Base-by-base conservation (phyloP, 2,797 vertebrate genomes). In the Graptemys geographica region DNA sequence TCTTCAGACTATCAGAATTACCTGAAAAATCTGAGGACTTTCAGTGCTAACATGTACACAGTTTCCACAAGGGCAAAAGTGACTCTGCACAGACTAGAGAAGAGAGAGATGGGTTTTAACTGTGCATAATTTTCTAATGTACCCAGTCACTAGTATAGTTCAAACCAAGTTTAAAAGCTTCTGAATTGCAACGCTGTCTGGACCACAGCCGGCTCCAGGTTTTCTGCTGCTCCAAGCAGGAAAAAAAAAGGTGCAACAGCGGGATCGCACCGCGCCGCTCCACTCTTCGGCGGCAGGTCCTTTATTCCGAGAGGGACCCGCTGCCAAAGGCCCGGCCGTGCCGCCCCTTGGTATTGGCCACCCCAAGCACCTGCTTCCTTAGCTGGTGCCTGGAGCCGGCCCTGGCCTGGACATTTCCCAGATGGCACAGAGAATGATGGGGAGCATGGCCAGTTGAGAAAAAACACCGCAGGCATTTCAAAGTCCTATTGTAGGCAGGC, bases 101-200 rank as follows among this genome's bases (percentile, higher is more conserved):
- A 62, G 51, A 21, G 74, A 74, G 69, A 2, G 1, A 2, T 51
- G 83, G 59, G 74, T 76, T 27, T 90, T 85, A 76, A 5, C 8
- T 28, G 76, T 5, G 33, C 82, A n/a, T 5, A 11, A 23, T 51
- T 65, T 65, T 65, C 33, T 65, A 33, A 33, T 62, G 12, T 62
- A 62, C 59, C 31, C 25, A 56, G 31, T 7, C 15, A 37, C 5
- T 69, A n/a, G 18, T 69, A 37, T 69, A 33, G 18, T 69, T 69
- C 18, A 1, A 15, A 69, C 18, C 8, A 37, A 6, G 41, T 13
- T 44, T 11, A 51, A 11, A 15, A 80, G 1, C 31, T 9, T 0
- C 3, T 76, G 78, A 2, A 6, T 93, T 16, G 65, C 5, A 37
- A n/a, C 82, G 56, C 33, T 55, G 69, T 15, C 23, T 79, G 21